Evolutionary conservation across 2,113 vertebrate genomes (phyloP).

Genomic region (Todiramphus chloris): DNA sequence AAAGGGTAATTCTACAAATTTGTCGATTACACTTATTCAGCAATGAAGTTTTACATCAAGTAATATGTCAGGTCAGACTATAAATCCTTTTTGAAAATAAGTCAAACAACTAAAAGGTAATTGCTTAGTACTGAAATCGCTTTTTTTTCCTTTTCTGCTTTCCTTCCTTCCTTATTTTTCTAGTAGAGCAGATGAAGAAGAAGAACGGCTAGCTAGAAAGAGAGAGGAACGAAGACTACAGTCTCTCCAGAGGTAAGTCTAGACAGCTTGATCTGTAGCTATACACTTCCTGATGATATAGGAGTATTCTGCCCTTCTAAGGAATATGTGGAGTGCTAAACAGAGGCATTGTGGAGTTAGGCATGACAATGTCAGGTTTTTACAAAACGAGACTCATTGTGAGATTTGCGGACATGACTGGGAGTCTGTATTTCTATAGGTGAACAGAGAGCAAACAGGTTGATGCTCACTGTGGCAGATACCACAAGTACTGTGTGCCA

Average conservation of each 20-base stretch:
- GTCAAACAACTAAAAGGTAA: neutral
- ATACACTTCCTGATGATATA: neutral
- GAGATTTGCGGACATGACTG: neutral
- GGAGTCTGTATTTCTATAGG: neutral
- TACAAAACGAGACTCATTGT: neutral
- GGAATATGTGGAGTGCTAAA: neutral
- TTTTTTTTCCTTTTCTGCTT: neutral
- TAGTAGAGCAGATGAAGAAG: slow-evolving; percentile 55
- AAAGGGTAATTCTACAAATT: neutral
- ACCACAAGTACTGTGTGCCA: neutral
- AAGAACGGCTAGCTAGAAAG: slow-evolving; percentile 62
- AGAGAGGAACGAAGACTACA: slow-evolving; percentile 63
- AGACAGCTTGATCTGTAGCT: neutral
- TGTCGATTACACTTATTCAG: neutral
- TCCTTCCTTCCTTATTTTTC: neutral
- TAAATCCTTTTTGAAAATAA: neutral
- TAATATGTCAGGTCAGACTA: neutral
- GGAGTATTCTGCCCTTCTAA: neutral
- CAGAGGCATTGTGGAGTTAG: neutral
- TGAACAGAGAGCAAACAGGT: neutral
- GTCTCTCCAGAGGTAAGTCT: slow-evolving; percentile 66
- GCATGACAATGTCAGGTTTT: neutral
- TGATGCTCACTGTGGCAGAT: neutral
- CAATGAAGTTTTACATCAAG: neutral
- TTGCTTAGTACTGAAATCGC: neutral